Evolutionary conservation across 2,113 vertebrate genomes (phyloP).

Genomic region (Lates calcarifer): DNA sequence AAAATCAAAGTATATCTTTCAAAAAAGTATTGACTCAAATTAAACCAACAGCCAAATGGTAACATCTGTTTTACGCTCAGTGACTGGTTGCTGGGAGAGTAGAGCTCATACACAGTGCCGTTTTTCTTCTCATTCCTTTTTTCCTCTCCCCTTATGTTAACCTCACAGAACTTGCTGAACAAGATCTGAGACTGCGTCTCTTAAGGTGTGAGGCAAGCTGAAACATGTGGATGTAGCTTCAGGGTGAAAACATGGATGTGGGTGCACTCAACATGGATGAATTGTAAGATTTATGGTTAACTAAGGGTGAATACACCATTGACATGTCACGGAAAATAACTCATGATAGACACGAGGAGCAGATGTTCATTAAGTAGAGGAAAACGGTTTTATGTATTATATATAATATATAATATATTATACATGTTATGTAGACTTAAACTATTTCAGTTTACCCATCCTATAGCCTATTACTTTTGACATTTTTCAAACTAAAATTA

Average conservation of each 20-base stretch:
- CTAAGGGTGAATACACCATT: constrained; percentile 19
- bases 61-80: constrained; percentile 33
- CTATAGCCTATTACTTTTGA: neutral
- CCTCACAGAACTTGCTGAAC: constrained; percentile 78
- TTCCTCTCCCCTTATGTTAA: constrained; percentile 32
- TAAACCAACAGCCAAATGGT: constrained; percentile 1
- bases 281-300: constrained; percentile 62
- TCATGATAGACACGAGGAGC: constrained; percentile 13
- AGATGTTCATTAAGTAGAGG: neutral
- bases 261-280: constrained; percentile 25
- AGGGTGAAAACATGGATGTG: constrained; percentile 50
- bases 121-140: constrained; percentile 22
- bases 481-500: neutral
- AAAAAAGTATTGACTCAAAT: neutral
- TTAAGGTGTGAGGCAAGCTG: constrained; percentile 68
- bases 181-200: constrained; percentile 58
- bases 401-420: neutral
- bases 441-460: neutral
- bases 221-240: constrained; percentile 66
- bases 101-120: constrained; percentile 11
- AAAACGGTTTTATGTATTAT: too few relatives aligned
- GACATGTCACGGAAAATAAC: constrained; percentile 42
- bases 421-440: neutral
- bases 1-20: neutral
- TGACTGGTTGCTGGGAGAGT: constrained; percentile 19